Evolutionary conservation across 1,140 invertebrate genomes (phyloP), one percentile per base, ranked within the genome.

Genomic region (Dufourea novaeangliae): DNA sequence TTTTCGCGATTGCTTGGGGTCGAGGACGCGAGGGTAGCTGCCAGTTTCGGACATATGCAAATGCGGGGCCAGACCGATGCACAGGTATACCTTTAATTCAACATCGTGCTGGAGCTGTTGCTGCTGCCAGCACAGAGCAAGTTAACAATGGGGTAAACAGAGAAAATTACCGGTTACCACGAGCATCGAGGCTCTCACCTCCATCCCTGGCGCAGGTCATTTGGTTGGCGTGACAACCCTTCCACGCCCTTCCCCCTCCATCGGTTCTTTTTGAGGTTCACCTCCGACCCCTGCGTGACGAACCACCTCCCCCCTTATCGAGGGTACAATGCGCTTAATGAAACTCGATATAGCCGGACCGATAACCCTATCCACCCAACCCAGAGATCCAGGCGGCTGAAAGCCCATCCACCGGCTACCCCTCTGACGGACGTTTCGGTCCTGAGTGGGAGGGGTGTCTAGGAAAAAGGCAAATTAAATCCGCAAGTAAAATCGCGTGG

Each of bases 321-420:
- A 66, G 61, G 71, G 63, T 64, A 85, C 83, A 88, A 88, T 86
- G 83, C 87, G 79, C 86, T 88, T 88, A 88, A 88, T 88, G 87
- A 88, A 88, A 88, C 84, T 81, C 71, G 83, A 88, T 87, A 85
- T 85, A 80, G 64, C 71, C 34, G 67, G 56, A 14, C 78, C 78
- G 83, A 80, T 84, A 85, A 80, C 82, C 78, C 82, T 80, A 59
- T 50, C 59, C 57, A 14, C 27, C n/a, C 27, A 5, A 32, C 25
- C 37, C 44, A 61, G 32, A 57, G 54, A 41, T 46, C 77, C 46
- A n/a, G n/a, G n/a, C 62, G 56, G 37, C 59, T 73, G 63, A 75
- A 71, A 77, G 82, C 78, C 34, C 66, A 54, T 74, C 66, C 64
- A 37, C n/a, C 34, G 4, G 50, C 70, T 80, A 82, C 82, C 82